A percentile compares a stretch with the other conserved stretches of the same genome.
Evolutionary conservation across 2,113 vertebrate species (phyloP).

Genomic region (Lota lota): DNA sequence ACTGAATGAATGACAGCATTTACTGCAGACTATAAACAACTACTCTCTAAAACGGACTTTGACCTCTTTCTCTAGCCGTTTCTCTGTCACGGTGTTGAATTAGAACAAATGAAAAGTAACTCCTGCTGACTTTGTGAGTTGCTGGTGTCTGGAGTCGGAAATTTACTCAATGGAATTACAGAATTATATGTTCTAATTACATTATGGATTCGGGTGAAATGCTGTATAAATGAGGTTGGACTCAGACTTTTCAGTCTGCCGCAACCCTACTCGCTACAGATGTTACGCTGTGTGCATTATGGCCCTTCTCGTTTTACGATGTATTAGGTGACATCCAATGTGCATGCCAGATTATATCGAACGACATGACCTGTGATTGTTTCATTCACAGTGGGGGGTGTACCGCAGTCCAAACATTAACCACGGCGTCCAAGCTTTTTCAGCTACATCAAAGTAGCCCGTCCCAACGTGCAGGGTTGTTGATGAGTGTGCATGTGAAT

Average conservation of each 20-base stretch:
- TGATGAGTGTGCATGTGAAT: slow-evolving; percentile 15
- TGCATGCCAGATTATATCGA: too few relatives aligned
- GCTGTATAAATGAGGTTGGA: too few relatives aligned
- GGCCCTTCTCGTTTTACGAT: neutral
- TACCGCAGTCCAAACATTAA: slow-evolving; percentile 22
- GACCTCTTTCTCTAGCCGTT: too few relatives aligned
- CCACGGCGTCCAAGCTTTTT: neutral
- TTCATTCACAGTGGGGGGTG: slow-evolving; percentile 7
- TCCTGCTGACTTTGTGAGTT: too few relatives aligned
- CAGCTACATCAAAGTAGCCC: slow-evolving; percentile 34
- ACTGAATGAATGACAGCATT: neutral
- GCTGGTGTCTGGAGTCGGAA: too few relatives aligned
- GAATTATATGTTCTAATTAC: too few relatives aligned
- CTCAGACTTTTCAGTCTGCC: neutral
- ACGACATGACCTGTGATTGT: slow-evolving; percentile 9
- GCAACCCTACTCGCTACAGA: neutral
- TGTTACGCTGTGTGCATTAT: neutral
- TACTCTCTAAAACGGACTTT: too few relatives aligned
- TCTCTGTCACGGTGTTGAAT: too few relatives aligned
- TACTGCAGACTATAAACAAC: neutral
- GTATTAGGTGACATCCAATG: neutral
- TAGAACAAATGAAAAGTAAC: too few relatives aligned
- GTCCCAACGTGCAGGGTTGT: neutral
- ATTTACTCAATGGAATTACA: too few relatives aligned
- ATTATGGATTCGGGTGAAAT: too few relatives aligned